phyloP scores from a whole-genome alignment of 2,113 vertebrate species.

The Vidua macroura region DNA sequence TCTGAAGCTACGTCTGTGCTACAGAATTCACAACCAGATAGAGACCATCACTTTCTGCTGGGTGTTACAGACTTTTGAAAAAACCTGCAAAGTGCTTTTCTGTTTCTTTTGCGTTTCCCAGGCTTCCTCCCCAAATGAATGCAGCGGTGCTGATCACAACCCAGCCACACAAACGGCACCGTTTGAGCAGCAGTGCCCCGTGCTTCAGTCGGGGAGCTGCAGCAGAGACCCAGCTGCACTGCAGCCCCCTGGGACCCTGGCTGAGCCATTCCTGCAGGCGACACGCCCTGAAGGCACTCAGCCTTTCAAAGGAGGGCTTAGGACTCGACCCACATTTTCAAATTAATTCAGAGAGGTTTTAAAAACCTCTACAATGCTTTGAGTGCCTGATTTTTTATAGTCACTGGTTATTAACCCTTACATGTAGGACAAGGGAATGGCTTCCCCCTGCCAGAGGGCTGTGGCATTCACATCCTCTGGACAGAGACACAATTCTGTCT shows the following conservation, averaged over 20 bases:
- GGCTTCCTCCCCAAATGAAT: neutral
- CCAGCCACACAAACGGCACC: neutral
- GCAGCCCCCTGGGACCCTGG: neutral
- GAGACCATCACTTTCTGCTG: neutral
- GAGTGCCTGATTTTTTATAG: neutral
- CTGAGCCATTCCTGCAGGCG: fast-evolving
- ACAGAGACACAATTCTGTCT: too few relatives aligned
- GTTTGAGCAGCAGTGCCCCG: fast-evolving
- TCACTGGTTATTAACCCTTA: neutral
- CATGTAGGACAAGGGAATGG: neutral
- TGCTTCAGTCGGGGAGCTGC: fast-evolving
- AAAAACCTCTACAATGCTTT: fast-evolving
- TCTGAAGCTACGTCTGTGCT: neutral
- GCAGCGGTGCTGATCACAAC: fast-evolving
- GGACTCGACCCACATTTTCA: neutral
- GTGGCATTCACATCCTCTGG: too few relatives aligned
- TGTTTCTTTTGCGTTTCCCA: neutral
- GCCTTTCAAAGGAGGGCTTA: fast-evolving
- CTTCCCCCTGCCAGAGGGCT: neutral
- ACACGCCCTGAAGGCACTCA: neutral
- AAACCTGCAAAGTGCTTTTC: neutral
- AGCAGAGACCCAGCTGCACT: neutral
- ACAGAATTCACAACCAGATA: neutral
- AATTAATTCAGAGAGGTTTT: neutral
- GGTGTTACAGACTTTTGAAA: neutral